Base-by-base conservation (phyloP, 2,888 invertebrate species). In the Platycheirus albimanus region DNA sequence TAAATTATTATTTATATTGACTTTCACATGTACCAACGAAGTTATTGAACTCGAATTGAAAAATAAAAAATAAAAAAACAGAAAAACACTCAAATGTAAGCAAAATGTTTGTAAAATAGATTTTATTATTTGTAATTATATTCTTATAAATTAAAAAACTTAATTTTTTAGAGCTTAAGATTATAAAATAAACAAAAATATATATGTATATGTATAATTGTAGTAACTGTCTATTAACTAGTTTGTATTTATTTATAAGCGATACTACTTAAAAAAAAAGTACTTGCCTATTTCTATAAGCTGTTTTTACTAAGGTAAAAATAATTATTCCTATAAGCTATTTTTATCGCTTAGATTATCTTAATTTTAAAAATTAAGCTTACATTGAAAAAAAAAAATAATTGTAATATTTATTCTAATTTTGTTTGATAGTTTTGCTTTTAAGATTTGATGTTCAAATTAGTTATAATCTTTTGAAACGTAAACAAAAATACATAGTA, bases 401-500 rank as follows among this genome's bases (percentile, higher is more conserved):
- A 70, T 61, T 71, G 10, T 81, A 81, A 67, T 81, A 81, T 81
- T 80, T 80, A 80, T 80, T 80, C 17, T 75, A 10, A 58, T 75
- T 80, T 80, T 67, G 24, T 63, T 67, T 17, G 45, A 78, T 72
- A 69, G 67, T 69, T 83, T 45, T 83, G 83, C 67, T 83, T 71
- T 51, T 83, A 83, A 78, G 83, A 69, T 83, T 81, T 74, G 78
- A 83, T 83, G 83, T 83, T 83, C 83, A 83, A 83, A 83, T 83
- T 83, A 83, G 83, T 83, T 78, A 38, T 83, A 83, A 83, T 74
- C 43, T 58, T 69, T 72, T 83, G 33, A 69, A 66, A 66, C 64
- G 33, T 51, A 74, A 56, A 70, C 33, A 61, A 28, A 19, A 64
- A 43, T 80, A 64, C n/a, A 51, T 51, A 43, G 15, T 70, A 76